Base-by-base conservation (phyloP, 1,140 invertebrate genomes). In the Hylaeus anthracinus region DNA sequence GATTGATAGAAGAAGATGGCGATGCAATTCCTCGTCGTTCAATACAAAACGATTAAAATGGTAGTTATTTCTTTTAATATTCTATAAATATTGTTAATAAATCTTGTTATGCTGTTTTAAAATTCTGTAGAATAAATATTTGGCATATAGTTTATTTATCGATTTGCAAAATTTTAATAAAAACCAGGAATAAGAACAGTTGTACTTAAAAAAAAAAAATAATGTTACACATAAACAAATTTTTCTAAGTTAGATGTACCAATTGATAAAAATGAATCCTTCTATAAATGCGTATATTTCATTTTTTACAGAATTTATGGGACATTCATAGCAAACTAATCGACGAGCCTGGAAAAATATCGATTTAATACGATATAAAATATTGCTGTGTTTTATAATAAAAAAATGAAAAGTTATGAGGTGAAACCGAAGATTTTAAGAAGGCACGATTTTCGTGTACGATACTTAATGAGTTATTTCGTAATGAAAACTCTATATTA, bases 1-100 rank as follows among this genome's bases (percentile, higher is more conserved):
- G 95, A 94, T 94, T 96, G 90, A 96, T 96, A 85, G 95, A 95
- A 83, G 95, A 95, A 88, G 92, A 94, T 72, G 90, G 90, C 85
- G 90, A 94, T 75, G 91, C 94, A 82, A 91, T 93, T 37, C 88
- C 88, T 64, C 91, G 91, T 86, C 90, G 83, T 84, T 53, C 75
- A 87, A 26, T 87, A 65, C 88, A 86, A 87, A 80, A 86, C 65
- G 82, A 66, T 84, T 86, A 77, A 87, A 88, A 84, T 56, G 84
- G 84, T 88, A 84, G 14, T 83, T 86, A 86, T 66, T 60, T 9
- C 61, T 6, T 51, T 61, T 0, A 48, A 26, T 5, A 9, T 70
- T 60, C 1, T 45, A 63, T 48, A 53, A 65, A 79, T 43, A 69
- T 73, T 2, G 51, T 43, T 80, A 41, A 51, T 69, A 37, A 12